Conservation (phyloP, 2,113 vertebrate genomes). For the Hippopotamus amphibius region DNA sequence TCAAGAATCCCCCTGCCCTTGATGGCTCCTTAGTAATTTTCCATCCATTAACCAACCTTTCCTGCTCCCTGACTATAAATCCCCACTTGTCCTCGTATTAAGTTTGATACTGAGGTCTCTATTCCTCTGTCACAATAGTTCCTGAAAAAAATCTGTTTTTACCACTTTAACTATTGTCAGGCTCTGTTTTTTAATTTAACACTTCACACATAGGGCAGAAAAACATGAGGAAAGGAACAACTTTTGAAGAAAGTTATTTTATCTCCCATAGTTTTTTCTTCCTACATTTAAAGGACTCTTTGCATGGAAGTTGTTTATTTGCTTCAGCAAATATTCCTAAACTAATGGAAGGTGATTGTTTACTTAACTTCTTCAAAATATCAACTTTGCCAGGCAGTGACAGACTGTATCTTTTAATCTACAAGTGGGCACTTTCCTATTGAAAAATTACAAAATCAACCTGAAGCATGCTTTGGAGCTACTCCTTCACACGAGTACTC, state of each 20-base stretch:
- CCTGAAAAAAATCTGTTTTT: neutral
- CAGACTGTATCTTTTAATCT: conserved; percentile 55
- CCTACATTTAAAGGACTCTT: neutral
- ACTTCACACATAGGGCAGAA: neutral
- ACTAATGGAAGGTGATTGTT: conserved; percentile 36
- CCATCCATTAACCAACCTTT: neutral
- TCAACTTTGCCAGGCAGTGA: neutral
- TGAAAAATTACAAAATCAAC: conserved; percentile 59
- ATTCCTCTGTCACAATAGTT: neutral
- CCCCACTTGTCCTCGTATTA: neutral
- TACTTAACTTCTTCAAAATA: conserved; percentile 73
- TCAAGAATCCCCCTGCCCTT: neutral
- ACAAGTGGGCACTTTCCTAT: neutral
- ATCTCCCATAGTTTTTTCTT: conserved; percentile 9
- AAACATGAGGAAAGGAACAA: neutral
- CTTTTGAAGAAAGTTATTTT: conserved; percentile 65
- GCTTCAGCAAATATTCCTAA: conserved; percentile 24
- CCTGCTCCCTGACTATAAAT: neutral
- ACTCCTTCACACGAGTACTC: neutral
- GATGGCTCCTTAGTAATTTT: neutral
- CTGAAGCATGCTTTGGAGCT: neutral
- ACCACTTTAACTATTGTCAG: neutral
- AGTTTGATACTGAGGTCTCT: neutral
- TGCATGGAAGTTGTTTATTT: conserved; percentile 37
- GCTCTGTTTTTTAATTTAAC: neutral